A percentile compares a stretch with the other conserved stretches of the same genome.
phyloP scores from a whole-genome alignment of 1,140 invertebrate genomes.

The Drosophila sp. region DNA sequence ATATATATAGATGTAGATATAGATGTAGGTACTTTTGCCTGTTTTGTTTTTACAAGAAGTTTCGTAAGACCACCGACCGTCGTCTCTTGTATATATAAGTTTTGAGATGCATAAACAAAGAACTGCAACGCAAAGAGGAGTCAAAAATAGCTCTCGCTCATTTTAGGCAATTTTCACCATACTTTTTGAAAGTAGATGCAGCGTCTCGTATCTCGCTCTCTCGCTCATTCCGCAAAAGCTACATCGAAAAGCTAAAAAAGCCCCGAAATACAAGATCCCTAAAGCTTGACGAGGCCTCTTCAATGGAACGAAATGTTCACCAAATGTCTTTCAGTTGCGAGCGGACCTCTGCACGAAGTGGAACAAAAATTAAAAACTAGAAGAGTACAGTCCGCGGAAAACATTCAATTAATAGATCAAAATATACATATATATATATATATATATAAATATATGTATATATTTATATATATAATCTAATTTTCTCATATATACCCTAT shows the following conservation, averaged over 20 bases:
- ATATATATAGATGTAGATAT: slow-evolving; percentile 24
- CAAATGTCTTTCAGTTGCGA: slow-evolving; percentile 83
- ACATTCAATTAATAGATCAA: slow-evolving; percentile 78
- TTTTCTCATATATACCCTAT: slow-evolving; percentile 70
- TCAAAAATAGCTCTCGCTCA: slow-evolving; percentile 39
- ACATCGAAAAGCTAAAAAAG: slow-evolving; percentile 24
- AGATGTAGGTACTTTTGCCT: slow-evolving; percentile 20
- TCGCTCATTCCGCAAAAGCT: slow-evolving; percentile 50
- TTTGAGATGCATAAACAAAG: slow-evolving; percentile 73
- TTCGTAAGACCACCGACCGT: slow-evolving; percentile 68
- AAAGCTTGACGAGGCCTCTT: slow-evolving; percentile 72
- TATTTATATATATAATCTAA: slow-evolving; percentile 67
- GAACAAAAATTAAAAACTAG: slow-evolving; percentile 79
- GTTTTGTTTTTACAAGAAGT: slow-evolving; percentile 69
- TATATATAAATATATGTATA: slow-evolving; percentile 40
- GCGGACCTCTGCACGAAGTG: slow-evolving; percentile 85
- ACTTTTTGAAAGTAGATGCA: slow-evolving; percentile 36
- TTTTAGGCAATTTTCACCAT: slow-evolving; percentile 47
- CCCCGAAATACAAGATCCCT: slow-evolving; percentile 69
- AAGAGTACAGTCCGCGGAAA: slow-evolving; percentile 84
- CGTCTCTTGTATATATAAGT: slow-evolving; percentile 7
- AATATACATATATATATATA: slow-evolving; percentile 46
- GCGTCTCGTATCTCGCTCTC: slow-evolving; percentile 42
- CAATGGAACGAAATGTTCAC: slow-evolving; percentile 61
- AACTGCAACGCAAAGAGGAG: slow-evolving; percentile 57